Evolutionary conservation across 2,113 vertebrate species (phyloP).

Genomic region (Pterocles gutturalis): DNA sequence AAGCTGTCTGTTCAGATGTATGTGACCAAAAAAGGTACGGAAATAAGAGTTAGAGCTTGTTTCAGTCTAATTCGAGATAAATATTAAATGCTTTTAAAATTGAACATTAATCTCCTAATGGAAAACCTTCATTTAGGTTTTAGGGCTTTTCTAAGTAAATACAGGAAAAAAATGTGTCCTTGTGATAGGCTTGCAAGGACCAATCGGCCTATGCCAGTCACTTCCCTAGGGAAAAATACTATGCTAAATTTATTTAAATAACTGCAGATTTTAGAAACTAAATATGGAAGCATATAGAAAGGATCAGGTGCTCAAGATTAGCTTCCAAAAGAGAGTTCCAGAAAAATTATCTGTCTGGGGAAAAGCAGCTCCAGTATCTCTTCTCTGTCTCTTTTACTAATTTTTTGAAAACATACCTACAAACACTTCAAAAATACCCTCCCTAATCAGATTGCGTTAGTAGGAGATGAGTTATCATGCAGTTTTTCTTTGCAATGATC

Average conservation of each 20-base stretch:
- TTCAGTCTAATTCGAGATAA: neutral
- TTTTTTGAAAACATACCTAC: neutral
- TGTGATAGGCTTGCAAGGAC: neutral
- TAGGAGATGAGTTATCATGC: neutral
- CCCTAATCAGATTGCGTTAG: neutral
- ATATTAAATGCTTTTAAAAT: neutral
- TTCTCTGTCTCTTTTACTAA: neutral
- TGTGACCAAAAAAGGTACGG: neutral
- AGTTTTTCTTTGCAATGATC: neutral
- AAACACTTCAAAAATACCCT: neutral
- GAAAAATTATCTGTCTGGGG: neutral
- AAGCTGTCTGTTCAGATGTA: neutral
- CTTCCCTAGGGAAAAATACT: neutral
- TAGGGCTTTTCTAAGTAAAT: neutral
- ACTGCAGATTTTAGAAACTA: neutral
- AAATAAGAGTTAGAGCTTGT: neutral
- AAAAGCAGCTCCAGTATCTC: neutral
- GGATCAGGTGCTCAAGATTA: neutral
- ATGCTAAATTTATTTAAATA: neutral
- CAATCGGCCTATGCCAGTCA: rapidly evolving
- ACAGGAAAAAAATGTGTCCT: neutral
- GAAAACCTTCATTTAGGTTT: neutral
- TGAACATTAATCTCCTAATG: neutral
- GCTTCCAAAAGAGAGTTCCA: neutral
- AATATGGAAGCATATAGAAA: neutral